Base-by-base conservation (phyloP, 1,140 invertebrate genomes). In the Solenopsis invicta region DNA sequence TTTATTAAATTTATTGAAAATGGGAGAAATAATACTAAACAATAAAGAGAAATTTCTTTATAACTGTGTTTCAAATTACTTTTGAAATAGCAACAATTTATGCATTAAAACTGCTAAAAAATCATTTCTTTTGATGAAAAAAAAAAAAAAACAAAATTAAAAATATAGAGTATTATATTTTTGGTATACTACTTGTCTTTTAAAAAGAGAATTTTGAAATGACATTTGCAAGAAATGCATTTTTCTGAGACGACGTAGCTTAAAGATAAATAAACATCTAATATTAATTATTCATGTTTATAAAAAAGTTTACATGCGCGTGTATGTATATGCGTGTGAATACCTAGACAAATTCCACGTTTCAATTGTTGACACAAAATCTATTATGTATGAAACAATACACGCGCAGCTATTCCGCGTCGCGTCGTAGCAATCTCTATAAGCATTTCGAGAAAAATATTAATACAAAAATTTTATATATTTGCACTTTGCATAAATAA, bases 371-470 rank as follows among this genome's bases (percentile, higher is more conserved):
- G 5, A 74, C 10, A 34, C 12, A 52, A 54, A 16, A 37, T 34
- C 5, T 54, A 37, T 74, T 52, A 74, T 74, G 18, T 29, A 54
- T 48, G 29, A 21, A 72, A 52, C 69, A 45, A 45, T 45, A 41
- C 6, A 41, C 24, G 8, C 2, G n/a, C 10, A 71, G 16, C 18
- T 18, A 24, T 24, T 59, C n/a, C 52, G n/a, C n/a, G n/a, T n/a
- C 24, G 10, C 21, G 4, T 50, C 10, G 52, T 18, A 75, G 41
- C 37, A 21, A 76, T 41, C 4, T 45, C 34, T 75, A 16, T 59
- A 16, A 16, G 9, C n/a, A 34, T 13, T 64, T 41, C 0, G 29
- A 8, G 10, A 50, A 64, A 21, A 67, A 41, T 45, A 10, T 59
- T 59, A 59, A 12, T 59, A 24, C 24, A 24, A 59, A 59, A 66